phyloP scores from a whole-genome alignment of 2,113 vertebrate species.

The Urocolius indicus region DNA sequence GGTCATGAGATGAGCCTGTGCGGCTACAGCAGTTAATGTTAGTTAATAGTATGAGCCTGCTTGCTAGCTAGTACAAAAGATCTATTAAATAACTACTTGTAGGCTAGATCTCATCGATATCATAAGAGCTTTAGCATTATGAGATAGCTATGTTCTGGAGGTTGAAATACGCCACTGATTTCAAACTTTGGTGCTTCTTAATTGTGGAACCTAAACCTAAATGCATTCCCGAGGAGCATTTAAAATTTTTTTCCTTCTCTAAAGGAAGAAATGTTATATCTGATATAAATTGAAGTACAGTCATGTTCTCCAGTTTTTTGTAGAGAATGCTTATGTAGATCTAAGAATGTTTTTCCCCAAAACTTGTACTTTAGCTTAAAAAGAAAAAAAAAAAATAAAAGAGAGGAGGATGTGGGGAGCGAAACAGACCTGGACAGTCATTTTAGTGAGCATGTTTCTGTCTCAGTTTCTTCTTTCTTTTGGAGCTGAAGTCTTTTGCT shows the following conservation, averaged over 20 bases:
- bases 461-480: background rate
- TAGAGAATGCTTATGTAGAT: background rate
- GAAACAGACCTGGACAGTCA: background rate
- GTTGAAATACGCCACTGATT: background rate
- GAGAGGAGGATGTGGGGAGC: rapidly evolving
- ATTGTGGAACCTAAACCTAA: background rate
- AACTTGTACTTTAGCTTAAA: background rate
- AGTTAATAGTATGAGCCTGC: background rate
- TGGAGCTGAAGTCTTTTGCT: background rate
- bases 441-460: rapidly evolving
- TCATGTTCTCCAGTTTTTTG: background rate
- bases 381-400: no score
- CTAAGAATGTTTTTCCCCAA: background rate
- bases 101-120: background rate
- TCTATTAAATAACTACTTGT: background rate
- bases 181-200: background rate
- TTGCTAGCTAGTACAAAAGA: background rate
- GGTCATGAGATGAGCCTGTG: background rate
- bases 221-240: background rate
- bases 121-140: background rate
- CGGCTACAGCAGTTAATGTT: background rate
- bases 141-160: background rate
- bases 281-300: background rate
- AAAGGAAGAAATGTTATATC: background rate
- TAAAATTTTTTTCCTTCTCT: background rate